phyloP scores from a whole-genome alignment of 1,140 invertebrate species.

The Lepidotrigona ventralis region DNA sequence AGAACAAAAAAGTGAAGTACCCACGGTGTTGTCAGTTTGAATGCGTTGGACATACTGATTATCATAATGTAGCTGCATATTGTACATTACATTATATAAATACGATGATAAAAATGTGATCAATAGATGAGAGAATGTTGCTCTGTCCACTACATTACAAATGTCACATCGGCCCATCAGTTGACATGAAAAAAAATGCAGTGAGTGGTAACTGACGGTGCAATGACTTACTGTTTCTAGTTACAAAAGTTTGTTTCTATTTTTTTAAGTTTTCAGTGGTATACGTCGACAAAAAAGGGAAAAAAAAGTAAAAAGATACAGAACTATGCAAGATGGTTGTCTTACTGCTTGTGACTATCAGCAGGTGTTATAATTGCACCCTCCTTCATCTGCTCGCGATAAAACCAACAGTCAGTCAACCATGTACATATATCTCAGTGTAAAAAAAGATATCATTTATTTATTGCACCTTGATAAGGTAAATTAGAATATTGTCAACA shows the following conservation, averaged over 20 bases:
- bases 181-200: constrained; percentile 54
- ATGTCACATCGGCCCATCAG: constrained; percentile 57
- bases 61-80: constrained; percentile 77
- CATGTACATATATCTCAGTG: constrained; percentile 58
- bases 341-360: constrained; percentile 36
- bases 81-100: constrained; percentile 78
- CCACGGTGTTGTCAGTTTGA: constrained; percentile 73
- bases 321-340: constrained; percentile 45
- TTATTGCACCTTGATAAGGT: constrained; percentile 67
- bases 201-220: constrained; percentile 59
- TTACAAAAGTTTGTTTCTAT: constrained; percentile 61
- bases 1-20: constrained; percentile 54
- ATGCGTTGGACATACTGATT: constrained; percentile 75
- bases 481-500: constrained; percentile 59
- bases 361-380: constrained; percentile 45
- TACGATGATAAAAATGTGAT: constrained; percentile 75
- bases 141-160: constrained; percentile 72
- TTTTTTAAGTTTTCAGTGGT: constrained; percentile 62
- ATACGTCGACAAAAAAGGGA: constrained; percentile 53
- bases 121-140: constrained; percentile 71
- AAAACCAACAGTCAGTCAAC: constrained; percentile 46
- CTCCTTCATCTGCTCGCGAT: constrained; percentile 49
- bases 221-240: constrained; percentile 65
- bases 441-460: constrained; percentile 65
- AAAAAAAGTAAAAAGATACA: constrained; percentile 22